Conservation (phyloP, 1,140 invertebrate genomes). For the Penaeus japonicus region DNA sequence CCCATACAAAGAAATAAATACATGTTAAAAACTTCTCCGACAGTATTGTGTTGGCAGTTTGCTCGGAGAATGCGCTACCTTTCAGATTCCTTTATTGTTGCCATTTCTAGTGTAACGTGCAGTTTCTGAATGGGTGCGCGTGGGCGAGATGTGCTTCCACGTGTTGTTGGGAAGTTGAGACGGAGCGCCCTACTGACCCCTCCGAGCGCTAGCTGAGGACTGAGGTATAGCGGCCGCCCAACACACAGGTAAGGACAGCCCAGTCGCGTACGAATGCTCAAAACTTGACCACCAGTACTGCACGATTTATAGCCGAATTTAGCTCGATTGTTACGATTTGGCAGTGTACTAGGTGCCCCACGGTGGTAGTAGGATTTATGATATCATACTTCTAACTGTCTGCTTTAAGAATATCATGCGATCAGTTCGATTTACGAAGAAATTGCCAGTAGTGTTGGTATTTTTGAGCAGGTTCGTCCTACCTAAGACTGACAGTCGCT, state of each 20-base stretch:
- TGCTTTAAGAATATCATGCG: too few relatives aligned
- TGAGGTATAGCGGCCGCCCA: conserved; percentile 54
- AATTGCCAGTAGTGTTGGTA: background rate
- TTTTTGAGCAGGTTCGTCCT: conserved; percentile 50
- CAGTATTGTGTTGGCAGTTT: too few relatives aligned
- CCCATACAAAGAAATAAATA: too few relatives aligned
- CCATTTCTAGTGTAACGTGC: too few relatives aligned
- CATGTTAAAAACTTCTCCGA: too few relatives aligned
- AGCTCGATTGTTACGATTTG: background rate
- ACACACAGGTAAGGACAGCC: conserved; percentile 56
- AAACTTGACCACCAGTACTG: conserved; percentile 47
- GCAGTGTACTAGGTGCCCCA: background rate
- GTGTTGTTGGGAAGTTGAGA: background rate
- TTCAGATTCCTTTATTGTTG: too few relatives aligned
- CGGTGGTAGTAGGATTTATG: background rate
- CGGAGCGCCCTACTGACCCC: conserved; percentile 46
- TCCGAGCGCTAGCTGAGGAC: conserved; percentile 33
- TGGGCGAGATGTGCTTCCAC: background rate
- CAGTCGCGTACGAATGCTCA: conserved; percentile 53
- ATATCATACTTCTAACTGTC: too few relatives aligned
- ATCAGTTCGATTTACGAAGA: too few relatives aligned
- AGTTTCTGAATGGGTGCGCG: too few relatives aligned
- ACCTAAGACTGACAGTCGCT: conserved; percentile 55
- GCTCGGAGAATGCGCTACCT: too few relatives aligned
- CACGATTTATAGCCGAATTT: conserved; percentile 44